phyloP scores from a whole-genome alignment of 2,888 invertebrate species.

The Asteroscopus sphinx region DNA sequence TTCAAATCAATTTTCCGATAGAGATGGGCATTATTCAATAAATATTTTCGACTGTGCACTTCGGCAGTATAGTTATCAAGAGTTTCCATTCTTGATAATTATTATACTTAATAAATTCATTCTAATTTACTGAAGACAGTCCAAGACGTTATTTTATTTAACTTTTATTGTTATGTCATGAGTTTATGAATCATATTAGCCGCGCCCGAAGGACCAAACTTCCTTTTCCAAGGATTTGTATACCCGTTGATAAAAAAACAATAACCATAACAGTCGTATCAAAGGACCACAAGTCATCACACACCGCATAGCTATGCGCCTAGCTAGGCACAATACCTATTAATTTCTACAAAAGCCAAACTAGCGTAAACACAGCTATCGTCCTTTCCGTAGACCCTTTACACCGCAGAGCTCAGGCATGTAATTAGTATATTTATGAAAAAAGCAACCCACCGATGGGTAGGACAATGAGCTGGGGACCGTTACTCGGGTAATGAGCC shows the following conservation, averaged over 20 bases:
- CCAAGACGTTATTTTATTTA: no score
- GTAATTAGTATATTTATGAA: slow-evolving; percentile 64
- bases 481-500: slow-evolving; percentile 70
- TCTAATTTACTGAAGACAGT: no score
- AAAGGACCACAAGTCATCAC: slow-evolving; percentile 22
- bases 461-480: slow-evolving; percentile 60
- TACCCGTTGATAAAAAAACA: slow-evolving; percentile 33
- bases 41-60: not conserved
- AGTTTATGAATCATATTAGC: no score
- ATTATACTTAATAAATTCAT: no score
- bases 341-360: slow-evolving; percentile 37
- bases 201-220: not conserved
- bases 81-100: no score
- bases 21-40: not conserved
- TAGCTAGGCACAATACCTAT: slow-evolving; percentile 42
- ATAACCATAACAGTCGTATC: slow-evolving; percentile 46
- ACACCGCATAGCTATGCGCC: slow-evolving; percentile 35
- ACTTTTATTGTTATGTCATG: no score
- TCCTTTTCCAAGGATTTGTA: slow-evolving; percentile 19
- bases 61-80: no score
- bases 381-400: slow-evolving; percentile 45
- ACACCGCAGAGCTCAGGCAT: slow-evolving; percentile 43
- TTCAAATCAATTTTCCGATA: slow-evolving; percentile 9
- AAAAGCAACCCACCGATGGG: slow-evolving; percentile 60
- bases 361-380: slow-evolving; percentile 40